phyloP scores from a whole-genome alignment of 1,140 invertebrate species.

The Papilio polytes region DNA sequence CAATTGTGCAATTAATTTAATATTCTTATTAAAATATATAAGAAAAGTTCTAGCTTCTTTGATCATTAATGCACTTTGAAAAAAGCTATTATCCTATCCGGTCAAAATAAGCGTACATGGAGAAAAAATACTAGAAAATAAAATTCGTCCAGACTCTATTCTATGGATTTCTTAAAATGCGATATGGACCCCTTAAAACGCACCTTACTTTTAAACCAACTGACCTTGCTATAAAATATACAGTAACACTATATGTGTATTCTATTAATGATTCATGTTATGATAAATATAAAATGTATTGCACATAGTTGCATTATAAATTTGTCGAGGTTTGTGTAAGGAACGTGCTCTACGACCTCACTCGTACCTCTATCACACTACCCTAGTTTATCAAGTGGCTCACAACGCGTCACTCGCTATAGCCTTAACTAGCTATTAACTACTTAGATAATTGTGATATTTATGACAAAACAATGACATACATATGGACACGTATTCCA shows the following conservation, averaged over 20 bases:
- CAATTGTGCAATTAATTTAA: neutral
- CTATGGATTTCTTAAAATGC: neutral
- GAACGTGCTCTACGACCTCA: constrained; percentile 23
- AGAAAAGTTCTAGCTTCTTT: too few species aligned
- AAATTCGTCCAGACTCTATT: too few species aligned
- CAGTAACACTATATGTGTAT: too few species aligned
- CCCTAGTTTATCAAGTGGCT: constrained; percentile 13
- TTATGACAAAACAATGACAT: neutral
- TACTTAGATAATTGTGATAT: neutral
- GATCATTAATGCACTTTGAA: too few species aligned
- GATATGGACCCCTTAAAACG: neutral
- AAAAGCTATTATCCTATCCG: too few species aligned
- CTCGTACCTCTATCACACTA: constrained; percentile 17
- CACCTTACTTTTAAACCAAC: neutral
- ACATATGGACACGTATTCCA: neutral
- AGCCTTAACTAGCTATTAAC: neutral
- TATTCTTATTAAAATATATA: neutral
- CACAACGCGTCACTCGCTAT: neutral
- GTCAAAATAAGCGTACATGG: too few species aligned
- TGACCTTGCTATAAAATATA: neutral
- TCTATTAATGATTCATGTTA: too few species aligned
- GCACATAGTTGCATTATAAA: neutral
- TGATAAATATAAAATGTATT: constrained; percentile 5
- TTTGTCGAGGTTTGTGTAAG: constrained; percentile 11
- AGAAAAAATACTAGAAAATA: too few species aligned